Percentiles rank a stretch among this genome's conserved stretches.
Evolutionary conservation across 2,888 invertebrate genomes (phyloP).

Genomic region (Pseudococcus jackbeardsleyi): DNA sequence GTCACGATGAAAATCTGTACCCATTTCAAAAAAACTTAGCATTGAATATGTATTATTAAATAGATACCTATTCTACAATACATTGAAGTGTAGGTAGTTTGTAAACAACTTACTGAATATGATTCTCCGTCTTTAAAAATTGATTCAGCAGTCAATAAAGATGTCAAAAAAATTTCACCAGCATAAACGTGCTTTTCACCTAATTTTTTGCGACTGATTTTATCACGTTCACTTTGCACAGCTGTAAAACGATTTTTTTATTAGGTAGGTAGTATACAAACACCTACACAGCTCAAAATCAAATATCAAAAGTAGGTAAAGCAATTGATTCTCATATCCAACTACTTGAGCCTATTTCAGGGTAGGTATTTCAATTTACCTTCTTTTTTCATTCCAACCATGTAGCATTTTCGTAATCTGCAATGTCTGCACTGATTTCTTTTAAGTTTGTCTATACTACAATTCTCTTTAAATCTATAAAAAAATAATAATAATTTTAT

Average conservation of each 20-base stretch:
- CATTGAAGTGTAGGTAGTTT: no score
- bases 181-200: slow-evolving; percentile 87
- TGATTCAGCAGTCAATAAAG: slow-evolving; percentile 92
- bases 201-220: slow-evolving; percentile 93
- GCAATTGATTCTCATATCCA: no score
- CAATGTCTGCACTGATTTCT: slow-evolving; percentile 97
- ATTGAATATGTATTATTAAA: no score
- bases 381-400: slow-evolving; percentile 98
- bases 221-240: slow-evolving; percentile 97
- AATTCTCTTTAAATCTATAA: slow-evolving; percentile 78
- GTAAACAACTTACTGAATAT: slow-evolving; percentile 74
- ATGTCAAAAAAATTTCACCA: slow-evolving; percentile 88
- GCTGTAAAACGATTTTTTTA: slow-evolving; percentile 74
- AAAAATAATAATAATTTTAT: slow-evolving; percentile 68
- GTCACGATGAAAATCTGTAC: background rate
- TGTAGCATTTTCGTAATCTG: slow-evolving; percentile 94
- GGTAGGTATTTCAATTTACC: slow-evolving; percentile 72
- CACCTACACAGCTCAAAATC: background rate
- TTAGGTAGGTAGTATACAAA: no score
- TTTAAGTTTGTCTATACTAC: slow-evolving; percentile 96
- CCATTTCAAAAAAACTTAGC: background rate
- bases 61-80: no score
- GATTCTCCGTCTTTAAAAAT: slow-evolving; percentile 91
- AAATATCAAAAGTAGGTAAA: no score
- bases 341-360: no score